phyloP scores from a whole-genome alignment of 2,797 vertebrate species.

The Avahi laniger region DNA sequence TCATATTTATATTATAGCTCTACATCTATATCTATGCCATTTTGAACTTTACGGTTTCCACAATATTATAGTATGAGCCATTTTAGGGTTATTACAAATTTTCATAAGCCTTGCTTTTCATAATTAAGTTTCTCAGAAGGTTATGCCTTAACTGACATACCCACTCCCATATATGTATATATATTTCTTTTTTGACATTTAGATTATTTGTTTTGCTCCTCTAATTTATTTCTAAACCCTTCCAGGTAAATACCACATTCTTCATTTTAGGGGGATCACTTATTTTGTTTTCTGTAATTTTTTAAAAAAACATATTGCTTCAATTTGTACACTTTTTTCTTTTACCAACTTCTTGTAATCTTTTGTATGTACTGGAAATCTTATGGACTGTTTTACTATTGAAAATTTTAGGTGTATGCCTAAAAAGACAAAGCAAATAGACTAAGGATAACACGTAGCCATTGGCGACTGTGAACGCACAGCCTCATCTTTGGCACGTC shows the following conservation, averaged over 20 bases:
- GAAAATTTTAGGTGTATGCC: neutral
- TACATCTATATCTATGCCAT: accelerated
- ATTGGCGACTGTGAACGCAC: accelerated
- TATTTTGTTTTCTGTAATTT: neutral
- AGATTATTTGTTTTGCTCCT: neutral
- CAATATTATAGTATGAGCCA: accelerated
- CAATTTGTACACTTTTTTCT: neutral
- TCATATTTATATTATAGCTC: neutral
- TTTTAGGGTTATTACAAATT: accelerated
- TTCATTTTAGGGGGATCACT: accelerated
- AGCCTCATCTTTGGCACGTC: too few species aligned
- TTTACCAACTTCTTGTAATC: accelerated
- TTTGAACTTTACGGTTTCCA: neutral
- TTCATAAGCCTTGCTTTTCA: neutral
- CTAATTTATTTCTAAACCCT: neutral
- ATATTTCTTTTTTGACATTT: too few species aligned
- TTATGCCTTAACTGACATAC: accelerated
- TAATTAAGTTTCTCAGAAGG: neutral
- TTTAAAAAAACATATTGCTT: neutral
- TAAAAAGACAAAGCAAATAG: neutral
- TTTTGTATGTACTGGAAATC: neutral
- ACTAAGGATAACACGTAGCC: accelerated
- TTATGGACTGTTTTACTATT: neutral
- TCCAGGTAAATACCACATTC: neutral
- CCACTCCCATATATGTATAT: neutral